Evolutionary conservation across 2,797 vertebrate genomes (phyloP), one percentile per base, ranked within the genome.

Genomic region (Merluccius polli): DNA sequence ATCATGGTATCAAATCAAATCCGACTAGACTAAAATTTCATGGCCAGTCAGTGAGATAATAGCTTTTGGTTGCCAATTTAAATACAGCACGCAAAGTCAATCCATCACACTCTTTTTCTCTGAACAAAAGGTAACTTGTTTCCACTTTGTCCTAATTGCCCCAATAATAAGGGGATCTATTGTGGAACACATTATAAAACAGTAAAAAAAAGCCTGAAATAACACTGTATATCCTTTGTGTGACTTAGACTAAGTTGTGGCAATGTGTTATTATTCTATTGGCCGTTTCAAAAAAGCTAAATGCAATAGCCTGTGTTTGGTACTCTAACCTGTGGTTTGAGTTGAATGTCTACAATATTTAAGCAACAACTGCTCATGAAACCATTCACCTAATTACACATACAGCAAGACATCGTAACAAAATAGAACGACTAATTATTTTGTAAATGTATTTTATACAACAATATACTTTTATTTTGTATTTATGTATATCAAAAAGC

Each of bases 1-100:
- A 94, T 94, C 93, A 89, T 79, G 71, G 83, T 70, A 84, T 80
- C 90, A 88, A 89, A 94, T 92, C 85, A 90, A 90, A 84, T 84
- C 83, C n/a, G 87, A 84, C 86, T 83, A 87, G 91, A 81, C 87
- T 24, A n/a, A 59, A n/a, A 59, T 44, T 1, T 44, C 41, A 38
- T 38, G 36, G 36, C 36, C 84, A 82, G 85, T 48, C 44, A 48
- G 52, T 59, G 52, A 59, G 52, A 59, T 59, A 24, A 59, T 24
- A 24, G n/a, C 21, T 59, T 59, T 24, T 13, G 7, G 52, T 59
- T 59, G 52, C 52, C 52, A 59, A 59, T 59, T 59, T 59, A n/a
- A 59, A 59, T 59, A 59, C 21, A 3, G 52, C 52, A 9, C 7
- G n/a, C 52, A 59, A 24, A 59, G n/a, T 21, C 52, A 59, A 59